These are phyloP conservation scores for Kradibia gibbosae DNA, from an alignment of 1,140 invertebrate species.

Conservation along the genomic window DNA sequence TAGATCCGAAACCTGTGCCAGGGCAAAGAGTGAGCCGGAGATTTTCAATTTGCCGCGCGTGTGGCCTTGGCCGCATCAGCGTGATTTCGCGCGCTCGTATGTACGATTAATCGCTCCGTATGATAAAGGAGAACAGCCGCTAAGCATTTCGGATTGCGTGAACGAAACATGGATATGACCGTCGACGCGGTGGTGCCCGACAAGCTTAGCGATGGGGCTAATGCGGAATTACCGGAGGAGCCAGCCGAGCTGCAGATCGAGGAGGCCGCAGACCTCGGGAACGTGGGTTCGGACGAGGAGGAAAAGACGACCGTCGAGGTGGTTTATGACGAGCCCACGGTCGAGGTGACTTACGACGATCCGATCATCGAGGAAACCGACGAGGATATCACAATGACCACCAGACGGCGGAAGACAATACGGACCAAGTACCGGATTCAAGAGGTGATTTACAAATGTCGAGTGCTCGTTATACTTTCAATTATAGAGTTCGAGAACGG, in stretches of 20 bases:
- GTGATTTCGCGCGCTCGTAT: not conserved
- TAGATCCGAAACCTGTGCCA: not conserved
- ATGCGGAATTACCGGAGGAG: conserved; percentile 62
- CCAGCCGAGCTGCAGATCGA: conserved; percentile 64
- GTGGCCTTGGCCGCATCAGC: not conserved
- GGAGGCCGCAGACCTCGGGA: conserved; percentile 38
- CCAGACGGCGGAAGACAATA: conserved; percentile 76
- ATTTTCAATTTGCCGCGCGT: not conserved
- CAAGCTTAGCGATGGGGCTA: conserved; percentile 47
- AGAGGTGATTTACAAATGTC: conserved; percentile 70
- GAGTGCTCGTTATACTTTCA: no score
- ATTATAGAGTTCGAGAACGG: no score
- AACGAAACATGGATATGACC: conserved; percentile 62
- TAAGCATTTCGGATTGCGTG: not conserved
- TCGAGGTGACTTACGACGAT: conserved; percentile 58
- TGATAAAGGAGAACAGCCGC: no score
- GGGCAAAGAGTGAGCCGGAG: not conserved
- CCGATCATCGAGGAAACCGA: conserved; percentile 66
- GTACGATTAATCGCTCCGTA: no score
- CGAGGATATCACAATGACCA: conserved; percentile 75
- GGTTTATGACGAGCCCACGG: conserved; percentile 59
- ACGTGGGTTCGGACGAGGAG: conserved; percentile 53
- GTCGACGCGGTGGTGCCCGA: conserved; percentile 62
- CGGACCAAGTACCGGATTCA: conserved; percentile 79
- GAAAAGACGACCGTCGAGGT: conserved; percentile 65